Evolutionary conservation across 2,113 vertebrate species (phyloP), one percentile per base, ranked within the genome.

Genomic region (Mastomys natalensis): DNA sequence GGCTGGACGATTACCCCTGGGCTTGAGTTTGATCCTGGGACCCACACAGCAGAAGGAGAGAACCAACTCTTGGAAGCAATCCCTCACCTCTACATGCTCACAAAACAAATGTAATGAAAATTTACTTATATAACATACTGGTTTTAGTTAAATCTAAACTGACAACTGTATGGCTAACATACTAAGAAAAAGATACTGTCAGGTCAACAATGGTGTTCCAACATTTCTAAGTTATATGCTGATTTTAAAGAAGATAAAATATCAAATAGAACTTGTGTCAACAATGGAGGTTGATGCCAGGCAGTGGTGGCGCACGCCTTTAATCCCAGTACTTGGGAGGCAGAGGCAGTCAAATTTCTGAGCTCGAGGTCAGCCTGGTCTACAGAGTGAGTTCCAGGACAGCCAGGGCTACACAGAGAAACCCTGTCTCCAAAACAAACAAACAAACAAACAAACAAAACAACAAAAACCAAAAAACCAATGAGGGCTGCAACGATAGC

Each of bases 81-180:
- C 8, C 45, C 58, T 19, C 21, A 84, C 58, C 24, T 84, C 58
- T n/a, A 84, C 81, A 62, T 16, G 13, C 82, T 66, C 29, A 86
- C 82, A 86, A 58, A 29, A 51, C 16, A 68, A 68, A 68, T 34
- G 40, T n/a, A 70, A 88, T 40, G 19, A 93, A 92, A 80, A 66
- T 90, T 87, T 58, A 76, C 22, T 93, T 80, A 80, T 37, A 34
- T 37, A 66, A 87, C 45, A 66, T 31, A 53, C 16, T 94, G 29
- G 26, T 90, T 91, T 88, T 94, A 45, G 94, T 74, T 81, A 90
- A 94, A 85, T 91, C n/a, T 87, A 96, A 92, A 97, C 84, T 92
- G 31, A 11, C 55, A 77, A 77, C 22, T 40, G 48, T 90, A 82
- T 40, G 48, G 81, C 66, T 88, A 78, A 85, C 13, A 62, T 43